Evolutionary conservation across 2,797 vertebrate genomes (phyloP).

Genomic region (Eulemur coronatus): DNA sequence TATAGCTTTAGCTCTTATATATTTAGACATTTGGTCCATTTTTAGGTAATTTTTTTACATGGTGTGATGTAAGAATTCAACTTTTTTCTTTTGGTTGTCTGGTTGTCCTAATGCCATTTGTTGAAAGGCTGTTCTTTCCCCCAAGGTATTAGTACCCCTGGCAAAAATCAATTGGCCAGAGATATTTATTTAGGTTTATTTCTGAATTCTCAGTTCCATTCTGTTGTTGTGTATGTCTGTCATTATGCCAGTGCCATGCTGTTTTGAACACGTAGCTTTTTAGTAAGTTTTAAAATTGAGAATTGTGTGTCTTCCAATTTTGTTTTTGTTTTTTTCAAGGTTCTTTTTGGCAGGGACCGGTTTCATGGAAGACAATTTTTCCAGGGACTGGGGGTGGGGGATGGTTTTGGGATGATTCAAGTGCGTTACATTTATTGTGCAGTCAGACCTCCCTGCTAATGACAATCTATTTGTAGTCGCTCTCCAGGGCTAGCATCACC

Average conservation of each 20-base stretch:
- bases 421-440: too few species aligned
- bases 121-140: background rate
- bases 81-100: background rate
- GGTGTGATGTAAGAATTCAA: background rate
- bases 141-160: background rate
- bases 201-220: background rate
- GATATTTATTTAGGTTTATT: background rate
- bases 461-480: too few species aligned
- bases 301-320: background rate
- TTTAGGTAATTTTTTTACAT: background rate
- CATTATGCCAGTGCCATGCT: background rate
- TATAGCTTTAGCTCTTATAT: background rate
- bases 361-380: too few species aligned
- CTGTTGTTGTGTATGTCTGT: background rate
- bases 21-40: background rate
- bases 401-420: too few species aligned
- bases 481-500: too few species aligned
- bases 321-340: background rate
- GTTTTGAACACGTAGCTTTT: background rate
- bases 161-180: background rate
- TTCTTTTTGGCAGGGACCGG: background rate
- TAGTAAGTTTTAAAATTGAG: background rate
- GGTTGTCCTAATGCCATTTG: background rate
- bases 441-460: too few species aligned
- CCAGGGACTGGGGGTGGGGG: too few species aligned